Percentiles rank a stretch among this genome's conserved stretches.
Conservation (phyloP, 1,140 invertebrate species). For the Diuraphis noxia region DNA sequence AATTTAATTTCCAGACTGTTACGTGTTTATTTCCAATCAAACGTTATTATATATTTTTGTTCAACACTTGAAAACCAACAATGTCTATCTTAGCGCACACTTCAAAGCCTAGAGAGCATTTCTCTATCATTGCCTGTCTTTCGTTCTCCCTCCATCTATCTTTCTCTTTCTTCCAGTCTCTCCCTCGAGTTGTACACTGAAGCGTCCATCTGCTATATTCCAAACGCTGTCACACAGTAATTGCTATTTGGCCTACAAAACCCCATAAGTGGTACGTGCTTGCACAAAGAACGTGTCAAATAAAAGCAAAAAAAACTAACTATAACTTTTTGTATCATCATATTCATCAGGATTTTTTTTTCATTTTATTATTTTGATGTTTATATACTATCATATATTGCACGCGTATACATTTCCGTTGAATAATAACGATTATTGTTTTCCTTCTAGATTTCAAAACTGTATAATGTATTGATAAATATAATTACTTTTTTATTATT, state of each 20-base stretch:
- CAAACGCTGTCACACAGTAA: constrained; percentile 14
- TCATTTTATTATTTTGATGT: neutral
- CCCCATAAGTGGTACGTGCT: constrained; percentile 18
- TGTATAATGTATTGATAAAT: neutral
- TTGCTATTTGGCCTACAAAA: constrained; percentile 17
- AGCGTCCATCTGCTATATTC: neutral
- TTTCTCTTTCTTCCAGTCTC: neutral
- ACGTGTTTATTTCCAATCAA: constrained; percentile 14
- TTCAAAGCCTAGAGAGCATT: neutral
- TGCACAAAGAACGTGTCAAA: neutral
- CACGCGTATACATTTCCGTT: neutral
- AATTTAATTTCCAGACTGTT: neutral
- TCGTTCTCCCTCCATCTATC: neutral
- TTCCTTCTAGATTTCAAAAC: neutral
- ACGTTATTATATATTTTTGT: neutral
- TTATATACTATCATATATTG: neutral
- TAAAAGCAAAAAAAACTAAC: neutral
- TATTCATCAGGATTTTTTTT: neutral
- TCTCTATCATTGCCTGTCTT: neutral
- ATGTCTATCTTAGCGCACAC: neutral
- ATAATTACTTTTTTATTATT: neutral
- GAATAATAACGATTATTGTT: neutral
- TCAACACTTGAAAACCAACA: neutral
- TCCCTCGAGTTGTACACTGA: neutral
- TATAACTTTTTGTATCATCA: neutral